Percentiles rank a stretch among this genome's conserved stretches.
phyloP scores from a whole-genome alignment of 2,797 vertebrate genomes.

The Astyanax mexicanus region DNA sequence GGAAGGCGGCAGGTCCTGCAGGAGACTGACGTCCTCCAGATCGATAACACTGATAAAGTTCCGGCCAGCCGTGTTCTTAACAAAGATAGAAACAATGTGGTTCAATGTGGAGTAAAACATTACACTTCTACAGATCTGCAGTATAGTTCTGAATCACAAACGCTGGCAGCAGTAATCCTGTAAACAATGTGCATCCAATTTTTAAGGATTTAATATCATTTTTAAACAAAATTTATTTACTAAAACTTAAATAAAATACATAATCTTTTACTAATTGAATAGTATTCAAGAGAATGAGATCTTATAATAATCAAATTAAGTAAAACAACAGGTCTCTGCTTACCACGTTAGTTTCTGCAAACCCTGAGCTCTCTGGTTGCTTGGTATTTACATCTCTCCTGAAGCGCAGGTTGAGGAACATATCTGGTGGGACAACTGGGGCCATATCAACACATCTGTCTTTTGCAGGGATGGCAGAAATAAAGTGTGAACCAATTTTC shows the following conservation, averaged over 20 bases:
- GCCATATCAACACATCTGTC: slow-evolving; percentile 38
- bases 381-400: slow-evolving; percentile 56
- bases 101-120: not conserved
- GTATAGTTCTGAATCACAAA: no score
- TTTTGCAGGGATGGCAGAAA: slow-evolving; percentile 65
- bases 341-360: not conserved
- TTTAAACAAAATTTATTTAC: no score
- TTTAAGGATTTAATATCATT: no score
- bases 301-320: no score
- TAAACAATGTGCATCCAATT: no score
- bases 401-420: slow-evolving; percentile 64
- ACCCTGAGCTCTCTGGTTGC: slow-evolving; percentile 38
- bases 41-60: slow-evolving; percentile 84
- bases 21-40: slow-evolving; percentile 75
- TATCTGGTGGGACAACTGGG: slow-evolving; percentile 61
- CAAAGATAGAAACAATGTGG: slow-evolving; percentile 13
- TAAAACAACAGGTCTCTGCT: not conserved
- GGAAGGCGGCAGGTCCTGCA: slow-evolving; percentile 66
- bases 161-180: no score
- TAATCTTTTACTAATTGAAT: no score
- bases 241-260: no score
- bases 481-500: not conserved
- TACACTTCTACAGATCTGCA: no score
- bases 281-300: no score
- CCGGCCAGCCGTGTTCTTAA: slow-evolving; percentile 66